A percentile compares a stretch with the other conserved stretches of the same genome.
phyloP scores from a whole-genome alignment of 2,888 invertebrate species.

The Nematopogon swammerdamellus region DNA sequence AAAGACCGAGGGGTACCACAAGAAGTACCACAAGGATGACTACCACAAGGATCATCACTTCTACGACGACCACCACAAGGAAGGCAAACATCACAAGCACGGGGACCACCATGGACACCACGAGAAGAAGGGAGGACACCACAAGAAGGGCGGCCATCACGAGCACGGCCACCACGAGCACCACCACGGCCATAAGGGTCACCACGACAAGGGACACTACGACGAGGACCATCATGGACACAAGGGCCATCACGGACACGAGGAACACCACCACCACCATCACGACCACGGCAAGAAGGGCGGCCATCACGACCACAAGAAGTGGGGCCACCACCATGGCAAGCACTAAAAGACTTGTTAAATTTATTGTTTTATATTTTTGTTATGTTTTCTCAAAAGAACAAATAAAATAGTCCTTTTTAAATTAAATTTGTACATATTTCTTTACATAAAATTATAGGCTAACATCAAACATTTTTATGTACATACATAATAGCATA shows the following conservation, averaged over 20 bases:
- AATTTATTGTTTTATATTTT: slow-evolving; percentile 26
- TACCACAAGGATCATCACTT: slow-evolving; percentile 85
- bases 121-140: slow-evolving; percentile 71
- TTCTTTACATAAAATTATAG: too few species aligned
- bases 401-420: not conserved
- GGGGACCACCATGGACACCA: slow-evolving; percentile 77
- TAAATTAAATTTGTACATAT: too few species aligned
- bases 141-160: slow-evolving; percentile 78
- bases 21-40: slow-evolving; percentile 84
- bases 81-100: slow-evolving; percentile 78
- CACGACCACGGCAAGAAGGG: slow-evolving; percentile 78
- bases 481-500: too few species aligned
- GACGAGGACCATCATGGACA: slow-evolving; percentile 79
- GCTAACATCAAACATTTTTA: too few species aligned
- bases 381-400: not conserved
- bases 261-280: slow-evolving; percentile 71
- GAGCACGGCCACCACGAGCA: slow-evolving; percentile 73
- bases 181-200: slow-evolving; percentile 77
- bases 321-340: slow-evolving; percentile 66
- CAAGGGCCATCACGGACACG: slow-evolving; percentile 74
- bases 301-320: slow-evolving; percentile 70
- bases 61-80: slow-evolving; percentile 83
- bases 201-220: slow-evolving; percentile 77
- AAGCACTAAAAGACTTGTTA: slow-evolving; percentile 43
- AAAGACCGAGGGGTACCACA: slow-evolving; percentile 79